Percentiles rank a stretch among this genome's conserved stretches.
These are phyloP conservation scores for Nasonovia ribisnigri DNA, from an alignment of 2,888 invertebrate genomes.

Conservation along the genomic window DNA sequence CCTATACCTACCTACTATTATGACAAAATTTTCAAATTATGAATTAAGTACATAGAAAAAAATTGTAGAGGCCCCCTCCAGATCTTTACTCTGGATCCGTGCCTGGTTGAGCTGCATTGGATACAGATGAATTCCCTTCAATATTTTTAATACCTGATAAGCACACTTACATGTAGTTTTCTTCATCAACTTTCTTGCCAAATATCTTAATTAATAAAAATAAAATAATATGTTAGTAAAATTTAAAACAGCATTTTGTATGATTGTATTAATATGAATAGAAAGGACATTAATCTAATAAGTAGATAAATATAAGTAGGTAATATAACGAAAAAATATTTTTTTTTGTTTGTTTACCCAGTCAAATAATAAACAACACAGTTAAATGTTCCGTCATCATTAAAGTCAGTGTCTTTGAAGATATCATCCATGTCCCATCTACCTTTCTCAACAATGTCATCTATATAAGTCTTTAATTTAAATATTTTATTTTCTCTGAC, in stretches of 20 bases:
- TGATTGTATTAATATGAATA: not conserved
- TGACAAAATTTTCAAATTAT: no score
- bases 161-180: no score
- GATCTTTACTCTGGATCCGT: no score
- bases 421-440: slow-evolving; percentile 5
- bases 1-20: no score
- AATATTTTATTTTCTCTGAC: not conserved
- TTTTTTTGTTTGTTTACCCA: slow-evolving; percentile 1
- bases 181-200: not conserved
- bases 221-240: not conserved
- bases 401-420: not conserved
- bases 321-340: no score
- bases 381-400: not conserved
- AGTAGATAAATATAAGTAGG: no score
- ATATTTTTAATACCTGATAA: slow-evolving; percentile 10
- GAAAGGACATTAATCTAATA: not conserved
- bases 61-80: no score
- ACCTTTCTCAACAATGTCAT: not conserved
- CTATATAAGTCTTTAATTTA: not conserved
- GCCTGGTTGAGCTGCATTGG: no score
- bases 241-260: not conserved
- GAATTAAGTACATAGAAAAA: no score
- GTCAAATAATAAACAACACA: slow-evolving; percentile 19
- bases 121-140: not conserved
- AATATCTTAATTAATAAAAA: slow-evolving; percentile 3